A percentile compares a stretch with the other conserved stretches of the same genome.
Evolutionary conservation across 2,113 vertebrate species (phyloP).

Genomic region (Antechinus flavipes): DNA sequence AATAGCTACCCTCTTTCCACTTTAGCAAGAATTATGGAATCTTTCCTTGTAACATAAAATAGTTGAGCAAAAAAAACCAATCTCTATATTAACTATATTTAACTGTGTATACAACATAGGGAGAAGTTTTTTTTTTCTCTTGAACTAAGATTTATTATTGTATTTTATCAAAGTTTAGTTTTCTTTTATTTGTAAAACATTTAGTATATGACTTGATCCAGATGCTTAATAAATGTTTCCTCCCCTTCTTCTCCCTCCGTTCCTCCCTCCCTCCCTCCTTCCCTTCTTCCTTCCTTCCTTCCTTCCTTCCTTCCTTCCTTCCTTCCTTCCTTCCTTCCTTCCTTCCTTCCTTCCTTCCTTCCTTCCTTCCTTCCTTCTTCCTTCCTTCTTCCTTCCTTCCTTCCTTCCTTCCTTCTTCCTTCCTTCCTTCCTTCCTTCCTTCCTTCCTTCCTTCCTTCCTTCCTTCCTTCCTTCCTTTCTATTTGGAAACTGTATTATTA

Average conservation of each 20-base stretch:
- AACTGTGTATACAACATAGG: not conserved
- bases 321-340: too few relatives aligned
- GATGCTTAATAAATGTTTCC: not conserved
- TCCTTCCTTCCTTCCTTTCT: not conserved
- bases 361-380: too few relatives aligned
- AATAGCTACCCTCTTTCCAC: not conserved
- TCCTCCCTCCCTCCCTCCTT: too few relatives aligned
- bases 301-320: too few relatives aligned
- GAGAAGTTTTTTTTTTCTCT: not conserved
- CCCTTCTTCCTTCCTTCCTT: too few relatives aligned
- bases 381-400: too few relatives aligned
- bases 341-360: too few relatives aligned
- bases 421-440: too few relatives aligned
- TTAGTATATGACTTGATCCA: not conserved
- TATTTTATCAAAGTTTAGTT: not conserved
- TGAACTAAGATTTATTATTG: not conserved
- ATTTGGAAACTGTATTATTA: not conserved
- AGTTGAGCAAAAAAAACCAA: not conserved
- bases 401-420: too few relatives aligned
- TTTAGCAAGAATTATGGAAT: not conserved
- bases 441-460: not conserved
- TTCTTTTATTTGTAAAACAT: not conserved
- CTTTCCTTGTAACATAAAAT: not conserved
- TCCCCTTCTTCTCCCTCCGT: not conserved
- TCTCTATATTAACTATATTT: not conserved